phyloP scores from a whole-genome alignment of 2,113 vertebrate species.

The Tachysurus vachellii region DNA sequence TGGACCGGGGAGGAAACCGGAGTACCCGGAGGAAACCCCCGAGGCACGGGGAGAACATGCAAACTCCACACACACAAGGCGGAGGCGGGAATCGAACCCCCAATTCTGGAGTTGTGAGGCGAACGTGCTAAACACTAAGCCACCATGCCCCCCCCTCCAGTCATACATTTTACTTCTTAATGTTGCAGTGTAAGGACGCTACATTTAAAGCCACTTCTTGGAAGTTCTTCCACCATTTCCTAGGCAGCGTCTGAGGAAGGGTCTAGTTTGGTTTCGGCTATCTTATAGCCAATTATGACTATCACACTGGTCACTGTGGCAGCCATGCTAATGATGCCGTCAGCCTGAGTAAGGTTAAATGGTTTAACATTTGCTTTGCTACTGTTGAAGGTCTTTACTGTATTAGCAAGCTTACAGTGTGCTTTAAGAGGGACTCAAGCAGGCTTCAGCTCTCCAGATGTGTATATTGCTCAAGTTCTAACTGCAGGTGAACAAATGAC shows the following conservation, averaged over 20 bases:
- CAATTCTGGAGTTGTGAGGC: no score
- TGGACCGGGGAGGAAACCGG: no score
- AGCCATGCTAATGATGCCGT: not conserved
- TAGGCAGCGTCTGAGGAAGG: not conserved
- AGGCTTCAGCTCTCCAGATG: not conserved
- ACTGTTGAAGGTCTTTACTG: not conserved
- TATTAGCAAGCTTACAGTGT: not conserved
- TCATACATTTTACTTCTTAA: not conserved
- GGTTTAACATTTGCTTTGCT: not conserved
- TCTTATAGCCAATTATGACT: not conserved
- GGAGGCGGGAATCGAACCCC: no score
- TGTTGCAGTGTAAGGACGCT: not conserved
- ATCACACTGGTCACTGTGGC: no score
- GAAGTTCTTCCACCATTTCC: not conserved
- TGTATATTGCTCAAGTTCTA: not conserved
- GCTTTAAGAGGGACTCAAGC: not conserved
- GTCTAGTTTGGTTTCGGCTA: not conserved
- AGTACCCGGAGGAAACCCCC: no score
- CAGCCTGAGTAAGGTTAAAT: not conserved
- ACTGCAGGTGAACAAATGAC: not conserved
- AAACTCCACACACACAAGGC: no score
- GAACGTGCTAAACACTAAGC: no score
- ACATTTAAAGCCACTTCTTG: not conserved
- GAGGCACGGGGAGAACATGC: no score
- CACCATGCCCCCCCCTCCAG: no score